Conservation (phyloP, 2,888 invertebrate species). For the Argyresthia goedartella region DNA sequence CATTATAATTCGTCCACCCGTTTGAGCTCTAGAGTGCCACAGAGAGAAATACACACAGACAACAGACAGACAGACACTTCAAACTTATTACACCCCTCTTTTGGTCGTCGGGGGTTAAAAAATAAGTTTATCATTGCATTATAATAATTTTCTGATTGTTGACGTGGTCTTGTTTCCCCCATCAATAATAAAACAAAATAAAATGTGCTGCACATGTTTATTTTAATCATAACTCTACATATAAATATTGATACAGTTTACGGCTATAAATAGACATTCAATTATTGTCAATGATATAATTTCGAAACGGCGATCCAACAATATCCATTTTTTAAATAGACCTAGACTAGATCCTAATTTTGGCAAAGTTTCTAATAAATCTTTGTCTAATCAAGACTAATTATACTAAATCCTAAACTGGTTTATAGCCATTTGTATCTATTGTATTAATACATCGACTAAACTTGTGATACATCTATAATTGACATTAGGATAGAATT, state of each 20-base stretch:
- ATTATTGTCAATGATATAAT: constrained; percentile 57
- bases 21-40: too few species aligned
- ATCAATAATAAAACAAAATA: not conserved
- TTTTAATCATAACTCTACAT: constrained; percentile 23
- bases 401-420: not conserved
- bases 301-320: constrained; percentile 16
- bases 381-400: not conserved
- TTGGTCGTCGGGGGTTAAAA: too few species aligned
- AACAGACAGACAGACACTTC: too few species aligned
- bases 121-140: too few species aligned
- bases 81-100: too few species aligned
- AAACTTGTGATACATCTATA: too few species aligned
- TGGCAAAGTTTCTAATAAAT: not conserved
- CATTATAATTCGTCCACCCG: too few species aligned
- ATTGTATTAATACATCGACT: too few species aligned
- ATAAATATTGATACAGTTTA: constrained; percentile 38
- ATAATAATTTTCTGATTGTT: too few species aligned
- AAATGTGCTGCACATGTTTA: constrained; percentile 41
- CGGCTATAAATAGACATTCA: constrained; percentile 43
- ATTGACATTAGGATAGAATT: too few species aligned
- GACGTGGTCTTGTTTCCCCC: too few species aligned
- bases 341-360: not conserved
- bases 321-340: constrained; percentile 11
- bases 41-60: too few species aligned
- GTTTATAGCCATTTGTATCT: not conserved